Conservation (phyloP, 2,888 invertebrate genomes). For the Synanthedon formicaeformis region DNA sequence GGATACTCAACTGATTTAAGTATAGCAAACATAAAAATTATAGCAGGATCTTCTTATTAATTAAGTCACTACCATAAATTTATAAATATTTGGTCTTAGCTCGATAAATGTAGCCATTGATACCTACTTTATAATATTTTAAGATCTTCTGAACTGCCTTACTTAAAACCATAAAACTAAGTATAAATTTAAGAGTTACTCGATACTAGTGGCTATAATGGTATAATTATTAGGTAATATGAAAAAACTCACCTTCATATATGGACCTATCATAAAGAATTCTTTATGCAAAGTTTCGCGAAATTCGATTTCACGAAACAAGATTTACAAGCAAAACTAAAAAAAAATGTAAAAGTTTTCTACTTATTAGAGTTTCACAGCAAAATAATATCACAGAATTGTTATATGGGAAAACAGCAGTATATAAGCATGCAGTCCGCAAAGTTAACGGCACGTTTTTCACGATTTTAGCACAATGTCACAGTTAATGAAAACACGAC, state of each 20-base stretch:
- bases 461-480: slow-evolving; percentile 41
- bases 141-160: too few relatives aligned
- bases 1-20: too few relatives aligned
- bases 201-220: too few relatives aligned
- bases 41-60: too few relatives aligned
- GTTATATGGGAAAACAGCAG: slow-evolving; percentile 34
- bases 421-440: slow-evolving; percentile 29
- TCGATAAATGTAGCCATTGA: too few relatives aligned
- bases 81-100: too few relatives aligned
- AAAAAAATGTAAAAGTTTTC: slow-evolving; percentile 7
- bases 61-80: too few relatives aligned
- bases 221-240: slow-evolving; percentile 4
- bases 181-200: too few relatives aligned
- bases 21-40: too few relatives aligned
- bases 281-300: slow-evolving; percentile 51
- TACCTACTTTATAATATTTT: too few relatives aligned
- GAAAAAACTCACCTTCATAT: slow-evolving; percentile 62
- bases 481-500: slow-evolving; percentile 2
- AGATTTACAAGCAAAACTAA: slow-evolving; percentile 13
- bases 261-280: slow-evolving; percentile 69
- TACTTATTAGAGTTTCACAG: slow-evolving; percentile 36
- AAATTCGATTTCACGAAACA: slow-evolving; percentile 64
- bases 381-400: slow-evolving; percentile 55
- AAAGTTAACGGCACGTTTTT: slow-evolving; percentile 36
- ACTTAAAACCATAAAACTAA: too few relatives aligned